These are phyloP conservation scores for Phortica magna DNA, from an alignment of 2,888 invertebrate species.

Conservation along the genomic window DNA sequence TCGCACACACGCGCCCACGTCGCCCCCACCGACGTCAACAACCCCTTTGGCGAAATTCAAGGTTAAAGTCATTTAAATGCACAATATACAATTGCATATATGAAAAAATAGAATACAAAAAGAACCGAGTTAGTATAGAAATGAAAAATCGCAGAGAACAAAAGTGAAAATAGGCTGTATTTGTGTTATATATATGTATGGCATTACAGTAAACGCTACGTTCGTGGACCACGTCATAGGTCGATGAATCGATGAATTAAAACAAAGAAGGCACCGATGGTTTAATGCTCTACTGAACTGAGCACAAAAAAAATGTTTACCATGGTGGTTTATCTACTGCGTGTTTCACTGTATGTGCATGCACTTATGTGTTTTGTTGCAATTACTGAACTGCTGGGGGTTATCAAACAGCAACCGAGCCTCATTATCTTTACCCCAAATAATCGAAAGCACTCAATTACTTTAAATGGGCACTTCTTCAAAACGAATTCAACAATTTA, in stretches of 20 bases:
- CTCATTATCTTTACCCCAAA: background rate
- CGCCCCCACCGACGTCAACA: slow-evolving; percentile 12
- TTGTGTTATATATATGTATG: background rate
- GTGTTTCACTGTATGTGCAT: background rate
- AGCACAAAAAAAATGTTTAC: no score
- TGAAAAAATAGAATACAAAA: background rate
- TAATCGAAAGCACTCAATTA: background rate
- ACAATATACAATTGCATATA: slow-evolving; percentile 14
- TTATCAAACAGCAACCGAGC: slow-evolving; percentile 14
- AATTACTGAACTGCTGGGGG: background rate
- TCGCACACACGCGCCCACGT: slow-evolving; percentile 34
- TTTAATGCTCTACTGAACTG: no score
- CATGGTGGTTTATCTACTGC: no score
- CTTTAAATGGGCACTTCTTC: background rate
- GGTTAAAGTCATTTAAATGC: slow-evolving; percentile 43
- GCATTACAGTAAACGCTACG: no score
- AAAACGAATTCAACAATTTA: background rate
- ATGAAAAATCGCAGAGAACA: slow-evolving; percentile 20
- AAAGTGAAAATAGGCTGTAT: slow-evolving; percentile 12
- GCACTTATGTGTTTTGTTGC: background rate
- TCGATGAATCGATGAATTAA: no score
- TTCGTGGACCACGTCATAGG: no score
- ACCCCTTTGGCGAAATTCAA: slow-evolving; percentile 47
- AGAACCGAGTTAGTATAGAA: background rate
- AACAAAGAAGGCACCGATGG: no score